A percentile compares a stretch with the other conserved stretches of the same genome.
These are phyloP conservation scores for Ceratosolen fusciceps DNA, from an alignment of 1,140 invertebrate species.

Conservation along the genomic window DNA sequence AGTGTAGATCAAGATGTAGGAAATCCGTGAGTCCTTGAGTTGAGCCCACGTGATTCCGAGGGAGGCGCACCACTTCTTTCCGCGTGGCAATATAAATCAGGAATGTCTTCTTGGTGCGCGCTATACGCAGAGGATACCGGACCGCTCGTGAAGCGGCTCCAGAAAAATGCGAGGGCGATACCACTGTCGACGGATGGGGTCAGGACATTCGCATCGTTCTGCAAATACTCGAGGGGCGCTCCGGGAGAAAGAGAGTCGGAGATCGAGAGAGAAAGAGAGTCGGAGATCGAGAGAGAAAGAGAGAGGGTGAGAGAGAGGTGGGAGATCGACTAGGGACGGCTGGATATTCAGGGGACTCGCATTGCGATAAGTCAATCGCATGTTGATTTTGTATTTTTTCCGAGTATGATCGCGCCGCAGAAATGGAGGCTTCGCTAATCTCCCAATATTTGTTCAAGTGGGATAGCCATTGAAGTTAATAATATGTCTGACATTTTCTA, in stretches of 20 bases:
- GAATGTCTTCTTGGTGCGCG: conserved; percentile 20
- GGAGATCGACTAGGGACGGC: too few relatives aligned
- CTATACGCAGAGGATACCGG: conserved; percentile 1
- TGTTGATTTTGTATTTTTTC: conserved; percentile 18
- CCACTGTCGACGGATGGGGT: background rate
- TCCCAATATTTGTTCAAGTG: too few relatives aligned
- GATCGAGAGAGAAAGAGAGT: too few relatives aligned
- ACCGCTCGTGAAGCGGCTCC: background rate
- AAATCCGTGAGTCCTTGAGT: conserved; percentile 36
- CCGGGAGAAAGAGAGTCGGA: too few relatives aligned
- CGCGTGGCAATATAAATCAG: conserved; percentile 37
- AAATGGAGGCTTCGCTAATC: background rate
- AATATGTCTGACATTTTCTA: too few relatives aligned
- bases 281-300: too few relatives aligned
- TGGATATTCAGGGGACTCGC: background rate
- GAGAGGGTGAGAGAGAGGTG: too few relatives aligned
- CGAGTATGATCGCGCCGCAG: background rate
- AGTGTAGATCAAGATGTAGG: conserved; percentile 39
- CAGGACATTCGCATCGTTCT: background rate
- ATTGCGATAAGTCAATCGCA: conserved; percentile 28
- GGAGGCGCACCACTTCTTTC: conserved; percentile 5
- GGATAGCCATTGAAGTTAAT: too few relatives aligned
- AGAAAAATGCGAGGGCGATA: background rate
- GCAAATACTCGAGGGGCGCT: background rate
- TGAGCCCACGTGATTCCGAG: background rate